Percentiles rank a stretch among this genome's conserved stretches.
Evolutionary conservation across 2,888 invertebrate species (phyloP).

Genomic region (Melolontha melolontha): DNA sequence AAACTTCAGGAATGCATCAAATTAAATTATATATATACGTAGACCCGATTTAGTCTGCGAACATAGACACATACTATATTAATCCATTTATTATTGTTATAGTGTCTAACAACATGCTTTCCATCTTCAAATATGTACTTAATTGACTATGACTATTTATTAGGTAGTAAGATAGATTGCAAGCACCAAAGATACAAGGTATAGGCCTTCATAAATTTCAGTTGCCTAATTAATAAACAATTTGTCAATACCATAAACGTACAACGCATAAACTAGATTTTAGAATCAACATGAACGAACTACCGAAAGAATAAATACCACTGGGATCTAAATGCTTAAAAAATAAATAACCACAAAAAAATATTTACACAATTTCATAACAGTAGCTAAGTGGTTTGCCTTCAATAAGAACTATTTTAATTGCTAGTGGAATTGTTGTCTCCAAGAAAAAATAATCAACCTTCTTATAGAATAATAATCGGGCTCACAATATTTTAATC

Average conservation of each 20-base stretch:
- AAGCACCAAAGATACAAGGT: background rate
- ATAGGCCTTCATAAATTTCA: background rate
- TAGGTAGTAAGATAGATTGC: constrained; percentile 5
- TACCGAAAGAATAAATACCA: background rate
- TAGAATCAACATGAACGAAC: constrained; percentile 5
- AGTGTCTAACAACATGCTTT: background rate
- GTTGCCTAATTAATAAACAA: constrained; percentile 15
- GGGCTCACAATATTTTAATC: background rate
- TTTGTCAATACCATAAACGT: constrained; percentile 12
- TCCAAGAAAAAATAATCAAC: no score
- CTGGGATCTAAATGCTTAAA: background rate
- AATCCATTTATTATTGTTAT: background rate
- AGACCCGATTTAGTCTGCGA: no score
- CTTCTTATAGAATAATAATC: no score
- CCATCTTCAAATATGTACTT: constrained; percentile 1
- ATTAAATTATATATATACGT: no score
- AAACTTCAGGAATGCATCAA: no score
- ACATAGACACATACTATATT: background rate
- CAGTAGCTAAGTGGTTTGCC: background rate
- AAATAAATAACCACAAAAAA: constrained; percentile 14
- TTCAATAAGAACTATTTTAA: constrained; percentile 18
- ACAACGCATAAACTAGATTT: background rate
- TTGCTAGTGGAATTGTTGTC: background rate
- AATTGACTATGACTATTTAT: constrained; percentile 15
- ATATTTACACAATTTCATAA: constrained; percentile 22